These are phyloP conservation scores for Gerris lacustris DNA, from an alignment of 2,888 invertebrate genomes.

Conservation along the genomic window DNA sequence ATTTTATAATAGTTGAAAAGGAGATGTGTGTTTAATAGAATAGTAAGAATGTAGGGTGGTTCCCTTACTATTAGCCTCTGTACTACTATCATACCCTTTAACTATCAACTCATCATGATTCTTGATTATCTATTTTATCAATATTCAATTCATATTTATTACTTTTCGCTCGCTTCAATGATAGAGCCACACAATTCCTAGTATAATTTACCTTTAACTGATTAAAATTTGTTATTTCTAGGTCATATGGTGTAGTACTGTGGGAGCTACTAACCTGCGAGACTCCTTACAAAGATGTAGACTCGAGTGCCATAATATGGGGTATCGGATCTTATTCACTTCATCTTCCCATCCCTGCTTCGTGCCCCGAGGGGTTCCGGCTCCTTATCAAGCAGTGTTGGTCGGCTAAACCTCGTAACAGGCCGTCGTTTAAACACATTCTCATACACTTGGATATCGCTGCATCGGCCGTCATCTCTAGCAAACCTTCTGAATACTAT, in stretches of 20 bases:
- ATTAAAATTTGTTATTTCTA: constrained; percentile 26
- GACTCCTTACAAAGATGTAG: constrained; percentile 85
- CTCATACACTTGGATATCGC: constrained; percentile 85
- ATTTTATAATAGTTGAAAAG: too few species aligned
- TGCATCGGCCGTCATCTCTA: constrained; percentile 58
- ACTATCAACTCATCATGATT: too few species aligned
- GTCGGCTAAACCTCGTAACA: constrained; percentile 76
- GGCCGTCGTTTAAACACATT: constrained; percentile 83
- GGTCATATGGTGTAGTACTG: constrained; percentile 89
- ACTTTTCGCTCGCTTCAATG: too few species aligned
- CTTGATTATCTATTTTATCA: too few species aligned
- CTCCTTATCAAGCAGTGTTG: constrained; percentile 84
- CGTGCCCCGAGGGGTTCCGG: constrained; percentile 79
- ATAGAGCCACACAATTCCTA: too few species aligned
- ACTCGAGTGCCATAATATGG: constrained; percentile 94
- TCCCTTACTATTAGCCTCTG: too few species aligned
- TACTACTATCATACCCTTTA: too few species aligned
- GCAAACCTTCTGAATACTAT: constrained; percentile 59
- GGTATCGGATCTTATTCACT: constrained; percentile 92
- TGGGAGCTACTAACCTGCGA: constrained; percentile 96
- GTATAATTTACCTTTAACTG: too few species aligned
- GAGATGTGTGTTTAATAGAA: too few species aligned
- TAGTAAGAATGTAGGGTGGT: too few species aligned
- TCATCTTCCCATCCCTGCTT: constrained; percentile 77
- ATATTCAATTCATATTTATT: too few species aligned